Evolutionary conservation across 2,113 vertebrate species (phyloP).

Genomic region (Siniperca knerii): DNA sequence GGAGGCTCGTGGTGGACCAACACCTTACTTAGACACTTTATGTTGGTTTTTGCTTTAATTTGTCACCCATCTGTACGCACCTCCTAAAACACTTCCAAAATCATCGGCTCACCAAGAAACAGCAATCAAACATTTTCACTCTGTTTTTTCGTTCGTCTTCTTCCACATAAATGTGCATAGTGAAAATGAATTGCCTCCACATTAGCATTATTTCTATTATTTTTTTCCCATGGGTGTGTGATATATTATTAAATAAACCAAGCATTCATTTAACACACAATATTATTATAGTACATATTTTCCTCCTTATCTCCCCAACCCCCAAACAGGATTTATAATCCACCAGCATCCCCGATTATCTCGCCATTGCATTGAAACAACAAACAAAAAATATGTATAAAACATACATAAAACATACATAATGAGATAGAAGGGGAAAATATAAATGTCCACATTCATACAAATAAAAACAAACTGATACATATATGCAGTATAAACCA

Average conservation of each 20-base stretch:
- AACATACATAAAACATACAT: background rate
- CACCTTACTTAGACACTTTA: background rate
- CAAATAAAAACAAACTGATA: constrained; percentile 28
- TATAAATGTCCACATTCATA: constrained; percentile 13
- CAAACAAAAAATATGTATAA: background rate
- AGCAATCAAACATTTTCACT: background rate
- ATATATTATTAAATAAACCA: constrained; percentile 51
- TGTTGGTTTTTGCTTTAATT: background rate
- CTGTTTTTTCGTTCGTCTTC: background rate
- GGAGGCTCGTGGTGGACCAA: background rate
- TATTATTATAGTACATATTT: constrained; percentile 35
- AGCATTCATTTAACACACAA: constrained; percentile 29
- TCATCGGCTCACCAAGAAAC: background rate
- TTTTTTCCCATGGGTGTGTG: background rate
- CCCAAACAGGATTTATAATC: constrained; percentile 29
- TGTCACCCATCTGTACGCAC: background rate
- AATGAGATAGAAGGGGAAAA: constrained; percentile 14
- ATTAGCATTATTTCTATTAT: constrained; percentile 24
- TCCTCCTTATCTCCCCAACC: constrained; percentile 38
- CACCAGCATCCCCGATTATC: constrained; percentile 25
- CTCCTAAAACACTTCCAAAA: background rate
- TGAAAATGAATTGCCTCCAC: constrained; percentile 22
- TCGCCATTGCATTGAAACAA: constrained; percentile 1
- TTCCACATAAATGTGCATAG: constrained; percentile 15
- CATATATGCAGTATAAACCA: background rate